phyloP scores from a whole-genome alignment of 2,797 vertebrate species.

The Tachyglossus aculeatus region DNA sequence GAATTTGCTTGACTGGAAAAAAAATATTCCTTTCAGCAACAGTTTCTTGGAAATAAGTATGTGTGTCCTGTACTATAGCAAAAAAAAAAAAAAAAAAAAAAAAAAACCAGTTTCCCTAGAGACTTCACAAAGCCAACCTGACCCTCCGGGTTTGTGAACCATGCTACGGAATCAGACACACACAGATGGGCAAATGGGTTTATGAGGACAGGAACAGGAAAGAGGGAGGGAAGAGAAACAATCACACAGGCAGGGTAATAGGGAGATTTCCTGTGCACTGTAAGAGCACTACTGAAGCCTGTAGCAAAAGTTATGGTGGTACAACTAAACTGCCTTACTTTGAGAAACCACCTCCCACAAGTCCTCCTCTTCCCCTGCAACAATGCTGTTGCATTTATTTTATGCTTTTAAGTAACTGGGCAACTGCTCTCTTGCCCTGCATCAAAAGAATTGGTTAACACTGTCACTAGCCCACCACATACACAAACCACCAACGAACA shows the following conservation, averaged over 20 bases:
- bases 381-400: not conserved
- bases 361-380: not conserved
- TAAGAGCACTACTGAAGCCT: not conserved
- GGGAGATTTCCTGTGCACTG: not conserved
- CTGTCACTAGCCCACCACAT: not conserved
- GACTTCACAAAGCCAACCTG: not conserved
- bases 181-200: not conserved
- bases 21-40: not conserved
- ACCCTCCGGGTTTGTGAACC: not conserved
- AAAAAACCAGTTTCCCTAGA: not conserved
- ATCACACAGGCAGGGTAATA: not conserved
- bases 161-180: not conserved
- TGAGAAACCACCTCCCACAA: conserved; percentile 50
- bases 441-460: conserved; percentile 39
- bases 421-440: conserved; percentile 22
- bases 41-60: not conserved
- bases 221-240: not conserved
- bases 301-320: conserved; percentile 24
- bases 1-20: not conserved
- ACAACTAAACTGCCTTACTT: not conserved
- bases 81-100: not conserved
- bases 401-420: conserved; percentile 28
- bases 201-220: not conserved
- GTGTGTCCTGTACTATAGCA: not conserved
- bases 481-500: conserved; percentile 47